Percentiles rank a stretch among this genome's conserved stretches.
Conservation (phyloP, 2,888 invertebrate species). For the Caenorhabditis sp. region DNA sequence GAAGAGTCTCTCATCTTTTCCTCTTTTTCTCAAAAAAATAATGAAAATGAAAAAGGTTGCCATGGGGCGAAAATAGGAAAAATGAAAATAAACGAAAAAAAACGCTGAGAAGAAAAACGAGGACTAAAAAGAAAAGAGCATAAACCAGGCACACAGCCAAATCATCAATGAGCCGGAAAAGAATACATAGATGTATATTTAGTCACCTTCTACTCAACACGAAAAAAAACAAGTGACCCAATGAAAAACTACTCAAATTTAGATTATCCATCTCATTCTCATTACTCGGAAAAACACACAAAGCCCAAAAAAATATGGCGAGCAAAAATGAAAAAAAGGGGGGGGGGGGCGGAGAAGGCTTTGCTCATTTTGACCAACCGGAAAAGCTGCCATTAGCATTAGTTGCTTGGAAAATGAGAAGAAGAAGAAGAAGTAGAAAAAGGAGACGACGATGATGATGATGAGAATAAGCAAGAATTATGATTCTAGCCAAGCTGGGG, state of each 20-base stretch:
- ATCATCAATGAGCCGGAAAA: background rate
- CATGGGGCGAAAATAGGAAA: background rate
- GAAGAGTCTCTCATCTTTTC: background rate
- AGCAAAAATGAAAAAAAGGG: background rate
- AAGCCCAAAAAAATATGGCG: background rate
- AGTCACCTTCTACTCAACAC: background rate
- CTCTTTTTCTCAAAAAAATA: background rate
- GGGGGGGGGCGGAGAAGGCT: background rate
- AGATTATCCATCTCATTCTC: too few species aligned
- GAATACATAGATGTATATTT: background rate
- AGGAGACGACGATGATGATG: too few species aligned
- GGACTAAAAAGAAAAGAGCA: conserved; percentile 2
- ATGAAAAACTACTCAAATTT: too few species aligned
- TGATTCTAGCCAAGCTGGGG: too few species aligned
- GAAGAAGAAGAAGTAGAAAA: too few species aligned
- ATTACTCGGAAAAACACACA: too few species aligned
- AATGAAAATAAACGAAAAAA: conserved; percentile 8
- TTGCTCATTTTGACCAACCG: background rate
- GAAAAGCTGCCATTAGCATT: background rate
- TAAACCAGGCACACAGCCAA: background rate
- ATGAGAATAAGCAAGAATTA: too few species aligned
- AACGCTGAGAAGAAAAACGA: conserved; percentile 14
- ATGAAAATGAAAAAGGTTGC: background rate
- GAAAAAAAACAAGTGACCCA: background rate
- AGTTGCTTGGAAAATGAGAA: too few species aligned